phyloP scores from a whole-genome alignment of 1,140 invertebrate species.

The Platyscapa corneri region DNA sequence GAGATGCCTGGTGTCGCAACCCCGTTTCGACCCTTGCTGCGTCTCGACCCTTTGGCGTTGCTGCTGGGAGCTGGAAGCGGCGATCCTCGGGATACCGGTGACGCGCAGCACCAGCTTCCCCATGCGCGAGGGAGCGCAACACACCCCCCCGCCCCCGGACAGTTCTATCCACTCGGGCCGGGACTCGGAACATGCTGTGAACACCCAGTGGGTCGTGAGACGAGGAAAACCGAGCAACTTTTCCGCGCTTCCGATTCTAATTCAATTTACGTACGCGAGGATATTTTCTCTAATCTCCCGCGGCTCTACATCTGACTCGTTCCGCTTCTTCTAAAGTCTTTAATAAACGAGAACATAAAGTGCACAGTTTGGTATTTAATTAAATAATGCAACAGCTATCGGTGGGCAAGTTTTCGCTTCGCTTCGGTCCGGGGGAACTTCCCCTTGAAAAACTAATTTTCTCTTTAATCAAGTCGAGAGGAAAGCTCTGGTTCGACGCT shows the following conservation, averaged over 20 bases:
- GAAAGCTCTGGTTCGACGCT: no score
- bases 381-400: not conserved
- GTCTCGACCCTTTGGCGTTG: conserved; percentile 54
- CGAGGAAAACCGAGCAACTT: no score
- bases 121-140: conserved; percentile 70
- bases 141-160: conserved; percentile 65
- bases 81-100: conserved; percentile 68
- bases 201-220: not conserved
- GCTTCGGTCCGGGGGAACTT: not conserved
- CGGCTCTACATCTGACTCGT: no score
- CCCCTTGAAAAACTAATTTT: conserved; percentile 26
- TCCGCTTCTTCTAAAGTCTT: not conserved
- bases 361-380: conserved; percentile 1
- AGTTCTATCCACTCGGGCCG: conserved; percentile 72
- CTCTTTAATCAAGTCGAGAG: conserved; percentile 14
- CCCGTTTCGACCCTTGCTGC: not conserved
- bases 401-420: not conserved
- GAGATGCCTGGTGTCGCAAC: conserved; percentile 69
- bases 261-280: no score
- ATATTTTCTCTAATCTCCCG: no score
- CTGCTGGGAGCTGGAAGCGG: conserved; percentile 53
- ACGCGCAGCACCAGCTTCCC: conserved; percentile 73
- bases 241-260: no score
- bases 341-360: not conserved
- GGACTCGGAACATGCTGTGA: conserved; percentile 65